phyloP scores from a whole-genome alignment of 2,888 invertebrate species.

The Quadroppia sp. region DNA sequence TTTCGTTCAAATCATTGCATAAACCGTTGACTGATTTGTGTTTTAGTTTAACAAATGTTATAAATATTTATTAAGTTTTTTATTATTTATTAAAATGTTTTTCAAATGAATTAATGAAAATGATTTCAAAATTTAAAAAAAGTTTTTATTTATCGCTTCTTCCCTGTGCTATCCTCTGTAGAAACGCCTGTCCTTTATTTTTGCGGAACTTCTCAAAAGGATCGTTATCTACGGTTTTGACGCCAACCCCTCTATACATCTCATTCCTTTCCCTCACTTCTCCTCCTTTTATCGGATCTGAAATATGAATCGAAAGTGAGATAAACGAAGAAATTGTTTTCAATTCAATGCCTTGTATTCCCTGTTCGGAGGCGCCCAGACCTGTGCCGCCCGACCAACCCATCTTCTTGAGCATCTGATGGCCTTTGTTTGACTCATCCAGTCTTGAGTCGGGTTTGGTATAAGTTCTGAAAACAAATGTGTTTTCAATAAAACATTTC shows the following conservation, averaged over 20 bases:
- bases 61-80: background rate
- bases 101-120: constrained; percentile 1
- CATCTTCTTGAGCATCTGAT: constrained; percentile 95
- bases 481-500: background rate
- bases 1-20: background rate
- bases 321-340: background rate
- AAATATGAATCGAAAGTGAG: background rate
- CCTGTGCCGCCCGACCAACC: constrained; percentile 86
- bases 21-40: background rate
- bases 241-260: constrained; percentile 91
- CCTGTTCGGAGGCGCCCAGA: constrained; percentile 88
- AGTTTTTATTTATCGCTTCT: constrained; percentile 31
- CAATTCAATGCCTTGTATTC: constrained; percentile 63
- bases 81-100: background rate
- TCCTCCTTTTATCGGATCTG: constrained; percentile 85
- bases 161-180: constrained; percentile 73
- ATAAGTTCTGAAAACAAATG: constrained; percentile 19
- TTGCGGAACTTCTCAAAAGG: constrained; percentile 97
- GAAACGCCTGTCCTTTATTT: constrained; percentile 90
- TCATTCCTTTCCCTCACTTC: constrained; percentile 83
- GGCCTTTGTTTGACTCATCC: constrained; percentile 89
- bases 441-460: constrained; percentile 46
- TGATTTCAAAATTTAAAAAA: constrained; percentile 3
- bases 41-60: background rate
- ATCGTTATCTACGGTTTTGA: constrained; percentile 67